phyloP scores from a whole-genome alignment of 2,888 invertebrate species.

The Eledona agricola region DNA sequence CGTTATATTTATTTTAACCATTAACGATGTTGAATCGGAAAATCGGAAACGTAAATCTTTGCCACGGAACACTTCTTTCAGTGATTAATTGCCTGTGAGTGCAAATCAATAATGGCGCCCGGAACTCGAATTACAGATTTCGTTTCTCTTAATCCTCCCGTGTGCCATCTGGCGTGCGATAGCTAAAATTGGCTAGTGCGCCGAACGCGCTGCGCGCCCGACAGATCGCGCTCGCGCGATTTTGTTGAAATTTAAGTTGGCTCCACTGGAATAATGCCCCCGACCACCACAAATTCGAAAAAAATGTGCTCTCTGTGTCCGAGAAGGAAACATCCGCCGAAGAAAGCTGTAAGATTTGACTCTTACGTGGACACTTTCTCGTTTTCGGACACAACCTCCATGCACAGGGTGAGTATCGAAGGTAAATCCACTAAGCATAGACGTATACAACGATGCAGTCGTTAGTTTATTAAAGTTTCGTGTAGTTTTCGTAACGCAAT shows the following conservation, averaged over 20 bases:
- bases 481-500: background rate
- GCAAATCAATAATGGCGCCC: slow-evolving; percentile 22
- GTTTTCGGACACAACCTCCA: slow-evolving; percentile 63
- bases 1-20: too few relatives aligned
- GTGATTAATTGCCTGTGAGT: too few relatives aligned
- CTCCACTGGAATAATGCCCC: slow-evolving; percentile 61
- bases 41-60: background rate
- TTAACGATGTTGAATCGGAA: background rate
- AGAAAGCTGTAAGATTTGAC: slow-evolving; percentile 70
- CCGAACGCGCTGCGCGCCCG: background rate
- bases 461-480: slow-evolving; percentile 1
- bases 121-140: slow-evolving; percentile 12
- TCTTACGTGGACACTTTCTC: slow-evolving; percentile 71
- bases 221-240: slow-evolving; percentile 18
- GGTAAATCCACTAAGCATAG: background rate
- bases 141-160: slow-evolving; percentile 2
- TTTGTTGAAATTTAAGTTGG: slow-evolving; percentile 9
- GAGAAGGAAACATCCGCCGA: slow-evolving; percentile 65
- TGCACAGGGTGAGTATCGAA: slow-evolving; percentile 49
- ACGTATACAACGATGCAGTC: background rate
- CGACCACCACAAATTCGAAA: slow-evolving; percentile 59
- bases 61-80: too few relatives aligned
- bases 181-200: slow-evolving; percentile 8
- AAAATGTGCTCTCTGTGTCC: slow-evolving; percentile 72
- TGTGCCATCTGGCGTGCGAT: slow-evolving; percentile 26